Percentiles rank a stretch among this genome's conserved stretches.
Evolutionary conservation across 2,888 invertebrate genomes (phyloP).

Genomic region (Euplagia quadripunctaria): DNA sequence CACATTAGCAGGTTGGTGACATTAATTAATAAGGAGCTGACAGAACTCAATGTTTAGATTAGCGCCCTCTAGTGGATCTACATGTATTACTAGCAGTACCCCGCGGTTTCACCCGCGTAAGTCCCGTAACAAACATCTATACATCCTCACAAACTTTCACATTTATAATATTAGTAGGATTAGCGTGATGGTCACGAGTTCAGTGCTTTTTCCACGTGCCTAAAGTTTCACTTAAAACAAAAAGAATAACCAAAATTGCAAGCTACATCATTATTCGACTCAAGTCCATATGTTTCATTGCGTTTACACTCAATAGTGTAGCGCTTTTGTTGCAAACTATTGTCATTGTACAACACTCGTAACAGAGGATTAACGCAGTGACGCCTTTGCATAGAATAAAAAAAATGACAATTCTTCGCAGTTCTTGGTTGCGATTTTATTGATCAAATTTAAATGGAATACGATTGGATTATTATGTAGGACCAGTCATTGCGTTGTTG

Average conservation of each 20-base stretch:
- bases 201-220: too few species aligned
- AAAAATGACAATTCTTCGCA: conserved; percentile 29
- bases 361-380: conserved; percentile 78
- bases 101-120: too few species aligned
- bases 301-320: conserved; percentile 67
- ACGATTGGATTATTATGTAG: not conserved
- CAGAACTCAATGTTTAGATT: too few species aligned
- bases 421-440: conserved; percentile 1
- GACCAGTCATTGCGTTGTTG: not conserved
- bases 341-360: conserved; percentile 59
- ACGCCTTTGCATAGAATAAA: conserved; percentile 62
- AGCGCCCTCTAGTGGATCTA: too few species aligned
- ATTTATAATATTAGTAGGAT: too few species aligned
- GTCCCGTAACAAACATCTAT: too few species aligned
- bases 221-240: too few species aligned
- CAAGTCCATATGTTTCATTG: conserved; percentile 57
- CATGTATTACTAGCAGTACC: too few species aligned
- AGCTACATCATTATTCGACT: conserved; percentile 54
- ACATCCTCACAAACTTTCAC: too few species aligned
- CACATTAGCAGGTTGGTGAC: too few species aligned
- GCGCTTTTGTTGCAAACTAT: conserved; percentile 65
- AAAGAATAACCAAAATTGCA: conserved; percentile 1
- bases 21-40: too few species aligned
- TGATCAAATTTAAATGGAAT: not conserved
- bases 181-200: too few species aligned